phyloP scores from a whole-genome alignment of 92 coral and sea anemone species.

The Montipora capitata region DNA sequence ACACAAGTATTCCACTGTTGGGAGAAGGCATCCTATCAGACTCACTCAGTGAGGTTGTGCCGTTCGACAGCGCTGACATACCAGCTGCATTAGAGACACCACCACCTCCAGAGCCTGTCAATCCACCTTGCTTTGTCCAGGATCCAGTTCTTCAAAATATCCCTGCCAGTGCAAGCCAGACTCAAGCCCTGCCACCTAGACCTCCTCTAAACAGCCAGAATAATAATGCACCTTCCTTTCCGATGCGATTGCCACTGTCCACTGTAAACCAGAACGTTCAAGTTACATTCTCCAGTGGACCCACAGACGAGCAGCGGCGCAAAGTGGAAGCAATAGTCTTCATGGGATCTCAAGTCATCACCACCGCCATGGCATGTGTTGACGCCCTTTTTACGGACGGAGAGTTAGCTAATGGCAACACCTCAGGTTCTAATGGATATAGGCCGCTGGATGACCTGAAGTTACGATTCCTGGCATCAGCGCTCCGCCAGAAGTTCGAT shows the following conservation, averaged over 20 bases:
- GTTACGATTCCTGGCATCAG: constrained; percentile 34
- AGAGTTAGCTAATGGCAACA: constrained; percentile 64
- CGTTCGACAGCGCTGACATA: too few species aligned
- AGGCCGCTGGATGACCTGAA: constrained; percentile 33
- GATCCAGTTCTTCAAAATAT: too few species aligned
- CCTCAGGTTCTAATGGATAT: constrained; percentile 42
- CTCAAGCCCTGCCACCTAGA: too few species aligned
- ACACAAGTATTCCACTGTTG: too few species aligned
- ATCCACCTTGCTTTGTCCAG: too few species aligned
- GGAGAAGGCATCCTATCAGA: too few species aligned
- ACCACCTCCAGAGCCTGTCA: too few species aligned
- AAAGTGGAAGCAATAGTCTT: background rate
- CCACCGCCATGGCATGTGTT: constrained; percentile 42
- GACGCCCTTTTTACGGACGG: constrained; percentile 60
- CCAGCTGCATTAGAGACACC: too few species aligned
- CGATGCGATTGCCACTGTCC: background rate
- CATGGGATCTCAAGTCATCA: constrained; percentile 13
- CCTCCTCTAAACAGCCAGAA: too few species aligned
- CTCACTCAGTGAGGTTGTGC: too few species aligned
- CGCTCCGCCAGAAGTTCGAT: constrained; percentile 46
- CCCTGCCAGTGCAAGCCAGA: too few species aligned
- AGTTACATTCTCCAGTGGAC: background rate
- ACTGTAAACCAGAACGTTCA: background rate
- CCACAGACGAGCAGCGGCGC: constrained; percentile 1
- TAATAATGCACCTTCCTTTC: too few species aligned